These are phyloP conservation scores for Aphidoletes aphidimyza DNA, from an alignment of 2,888 invertebrate genomes.

Conservation along the genomic window DNA sequence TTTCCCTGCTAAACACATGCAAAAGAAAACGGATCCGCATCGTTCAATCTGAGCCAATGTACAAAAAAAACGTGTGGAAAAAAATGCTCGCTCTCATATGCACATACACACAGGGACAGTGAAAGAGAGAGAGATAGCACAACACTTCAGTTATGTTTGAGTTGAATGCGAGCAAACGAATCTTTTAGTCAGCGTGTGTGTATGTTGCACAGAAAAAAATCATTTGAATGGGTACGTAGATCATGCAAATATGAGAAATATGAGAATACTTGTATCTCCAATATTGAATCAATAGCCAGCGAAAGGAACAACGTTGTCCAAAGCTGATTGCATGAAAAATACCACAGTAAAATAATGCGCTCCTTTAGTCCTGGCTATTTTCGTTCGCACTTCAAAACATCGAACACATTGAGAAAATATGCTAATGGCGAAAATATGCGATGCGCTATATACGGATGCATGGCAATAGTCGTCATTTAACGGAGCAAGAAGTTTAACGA, in stretches of 20 bases:
- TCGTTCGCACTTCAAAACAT: not conserved
- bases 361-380: not conserved
- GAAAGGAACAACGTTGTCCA: not conserved
- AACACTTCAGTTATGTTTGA: not conserved
- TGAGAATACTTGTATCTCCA: not conserved
- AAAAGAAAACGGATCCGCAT: not conserved
- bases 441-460: not conserved
- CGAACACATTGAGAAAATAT: not conserved
- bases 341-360: not conserved
- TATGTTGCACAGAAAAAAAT: not conserved
- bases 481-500: not conserved
- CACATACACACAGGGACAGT: not conserved
- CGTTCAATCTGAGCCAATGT: not conserved
- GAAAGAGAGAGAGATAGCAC: not conserved
- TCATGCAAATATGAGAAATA: no score
- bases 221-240: conserved; percentile 18
- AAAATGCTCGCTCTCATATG: no score
- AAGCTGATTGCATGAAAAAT: not conserved
- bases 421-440: not conserved
- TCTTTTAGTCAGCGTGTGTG: not conserved
- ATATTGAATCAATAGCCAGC: not conserved
- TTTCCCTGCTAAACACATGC: not conserved
- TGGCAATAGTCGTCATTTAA: not conserved
- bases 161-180: not conserved
- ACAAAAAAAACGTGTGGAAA: not conserved